phyloP scores from a whole-genome alignment of 64 coral and sea anemone genomes.

The Montipora efflorescens region DNA sequence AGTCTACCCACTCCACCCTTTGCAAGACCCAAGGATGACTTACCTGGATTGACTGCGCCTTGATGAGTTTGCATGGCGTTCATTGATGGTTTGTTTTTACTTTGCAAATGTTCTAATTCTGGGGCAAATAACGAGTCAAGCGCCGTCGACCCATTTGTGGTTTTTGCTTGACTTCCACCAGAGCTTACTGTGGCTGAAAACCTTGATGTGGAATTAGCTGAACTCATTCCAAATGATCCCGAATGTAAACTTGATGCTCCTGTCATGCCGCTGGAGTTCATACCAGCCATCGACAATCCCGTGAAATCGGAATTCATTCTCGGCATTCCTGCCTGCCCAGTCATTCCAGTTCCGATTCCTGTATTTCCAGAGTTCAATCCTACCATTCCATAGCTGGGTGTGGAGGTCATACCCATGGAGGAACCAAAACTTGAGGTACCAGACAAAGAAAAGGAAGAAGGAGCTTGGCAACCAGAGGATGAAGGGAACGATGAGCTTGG shows the following conservation, averaged over 20 bases:
- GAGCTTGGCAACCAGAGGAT: background rate
- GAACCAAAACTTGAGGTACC: slow-evolving; percentile 14
- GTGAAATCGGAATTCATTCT: background rate
- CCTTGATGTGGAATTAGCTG: slow-evolving; percentile 19
- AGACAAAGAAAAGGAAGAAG: slow-evolving; percentile 12
- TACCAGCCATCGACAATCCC: background rate
- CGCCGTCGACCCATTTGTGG: background rate
- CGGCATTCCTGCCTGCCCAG: slow-evolving; percentile 1
- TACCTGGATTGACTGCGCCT: background rate
- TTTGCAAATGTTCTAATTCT: slow-evolving; percentile 73
- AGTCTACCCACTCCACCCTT: background rate
- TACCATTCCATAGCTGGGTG: slow-evolving; percentile 21
- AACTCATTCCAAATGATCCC: slow-evolving; percentile 28
- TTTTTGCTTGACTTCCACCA: slow-evolving; percentile 30
- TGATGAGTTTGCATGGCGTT: slow-evolving; percentile 43
- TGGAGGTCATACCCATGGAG: slow-evolving; percentile 2
- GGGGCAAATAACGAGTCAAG: slow-evolving; percentile 66
- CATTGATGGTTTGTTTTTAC: slow-evolving; percentile 55
- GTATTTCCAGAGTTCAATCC: slow-evolving; percentile 7
- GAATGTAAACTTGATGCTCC: background rate
- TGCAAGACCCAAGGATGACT: background rate
- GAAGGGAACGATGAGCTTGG: background rate
- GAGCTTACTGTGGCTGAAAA: background rate
- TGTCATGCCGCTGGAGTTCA: slow-evolving; percentile 12
- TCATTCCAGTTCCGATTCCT: slow-evolving; percentile 39